Conservation (phyloP, 2,113 vertebrate species). For the Cheilinus undulatus region DNA sequence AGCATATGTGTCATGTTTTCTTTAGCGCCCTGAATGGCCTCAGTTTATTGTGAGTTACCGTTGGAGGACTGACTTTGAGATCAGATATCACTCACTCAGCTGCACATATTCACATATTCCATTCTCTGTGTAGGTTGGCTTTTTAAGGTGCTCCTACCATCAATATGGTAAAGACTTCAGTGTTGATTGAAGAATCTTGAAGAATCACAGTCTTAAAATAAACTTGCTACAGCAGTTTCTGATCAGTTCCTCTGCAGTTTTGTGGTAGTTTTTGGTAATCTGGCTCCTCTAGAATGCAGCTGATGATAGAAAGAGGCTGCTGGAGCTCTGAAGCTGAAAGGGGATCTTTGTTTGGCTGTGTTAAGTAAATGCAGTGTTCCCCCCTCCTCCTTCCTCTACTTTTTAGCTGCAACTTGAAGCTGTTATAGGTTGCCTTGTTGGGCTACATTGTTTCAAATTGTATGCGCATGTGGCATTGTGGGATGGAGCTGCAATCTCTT, state of each 20-base stretch:
- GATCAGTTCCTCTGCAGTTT: slow-evolving; percentile 2
- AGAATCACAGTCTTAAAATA: not conserved
- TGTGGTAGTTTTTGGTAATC: slow-evolving; percentile 3
- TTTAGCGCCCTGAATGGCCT: slow-evolving; percentile 63
- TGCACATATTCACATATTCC: slow-evolving; percentile 64
- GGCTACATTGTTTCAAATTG: slow-evolving; percentile 33
- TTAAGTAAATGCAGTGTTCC: slow-evolving; percentile 58
- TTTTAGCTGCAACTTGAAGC: slow-evolving; percentile 35
- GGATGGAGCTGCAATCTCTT: slow-evolving; percentile 2
- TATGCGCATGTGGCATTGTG: slow-evolving; percentile 14
- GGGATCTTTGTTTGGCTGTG: slow-evolving; percentile 73
- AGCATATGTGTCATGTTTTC: slow-evolving; percentile 75
- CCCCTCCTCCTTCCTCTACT: slow-evolving; percentile 18
- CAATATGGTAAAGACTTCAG: slow-evolving; percentile 19
- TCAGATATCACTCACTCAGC: slow-evolving; percentile 66
- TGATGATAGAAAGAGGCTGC: slow-evolving; percentile 41
- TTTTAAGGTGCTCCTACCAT: slow-evolving; percentile 22
- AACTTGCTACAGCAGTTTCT: not conserved
- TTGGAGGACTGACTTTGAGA: slow-evolving; percentile 56
- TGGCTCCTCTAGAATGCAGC: slow-evolving; percentile 41
- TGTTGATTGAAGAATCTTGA: slow-evolving; percentile 13
- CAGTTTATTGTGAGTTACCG: slow-evolving; percentile 68
- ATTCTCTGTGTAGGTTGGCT: slow-evolving; percentile 32
- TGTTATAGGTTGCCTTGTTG: slow-evolving; percentile 10
- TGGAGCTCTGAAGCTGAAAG: slow-evolving; percentile 69